Evolutionary conservation across 2,113 vertebrate species (phyloP).

Genomic region (Fulica atra): DNA sequence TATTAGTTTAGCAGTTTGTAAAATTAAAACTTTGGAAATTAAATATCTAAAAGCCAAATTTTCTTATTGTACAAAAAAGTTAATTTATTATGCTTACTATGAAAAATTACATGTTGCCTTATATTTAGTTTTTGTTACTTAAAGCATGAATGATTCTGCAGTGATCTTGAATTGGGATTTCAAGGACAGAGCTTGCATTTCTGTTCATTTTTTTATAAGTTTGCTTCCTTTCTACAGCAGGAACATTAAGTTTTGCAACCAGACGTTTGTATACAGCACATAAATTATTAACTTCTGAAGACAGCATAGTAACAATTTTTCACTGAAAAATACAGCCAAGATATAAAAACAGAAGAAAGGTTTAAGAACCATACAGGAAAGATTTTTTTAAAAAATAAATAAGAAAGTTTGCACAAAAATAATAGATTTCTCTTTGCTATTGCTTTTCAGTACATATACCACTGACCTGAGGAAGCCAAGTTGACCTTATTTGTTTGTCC

Average conservation of each 20-base stretch:
- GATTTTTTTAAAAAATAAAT: not conserved
- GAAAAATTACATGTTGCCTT: conserved; percentile 30
- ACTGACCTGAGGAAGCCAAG: conserved; percentile 22
- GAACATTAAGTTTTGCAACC: conserved; percentile 11
- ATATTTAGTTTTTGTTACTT: conserved; percentile 48
- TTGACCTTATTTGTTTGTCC: conserved; percentile 68
- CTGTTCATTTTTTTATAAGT: conserved; percentile 47
- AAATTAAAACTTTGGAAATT: not conserved
- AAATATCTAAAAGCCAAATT: not conserved
- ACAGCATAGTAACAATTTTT: not conserved
- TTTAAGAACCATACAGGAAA: not conserved
- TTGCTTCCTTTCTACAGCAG: conserved; percentile 7
- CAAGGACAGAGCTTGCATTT: conserved; percentile 43
- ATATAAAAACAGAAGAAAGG: not conserved
- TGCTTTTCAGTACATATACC: not conserved
- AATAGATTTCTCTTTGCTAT: not conserved
- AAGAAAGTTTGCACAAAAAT: not conserved
- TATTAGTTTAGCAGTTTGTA: not conserved
- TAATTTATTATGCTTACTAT: conserved; percentile 43
- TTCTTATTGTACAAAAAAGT: not conserved
- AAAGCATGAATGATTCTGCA: conserved; percentile 55
- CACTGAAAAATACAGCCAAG: not conserved
- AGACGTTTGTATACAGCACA: not conserved
- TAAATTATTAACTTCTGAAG: conserved; percentile 48
- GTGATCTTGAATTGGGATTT: conserved; percentile 34